Base-by-base conservation (phyloP, 2,888 invertebrate species). In the Calameuta idolon region DNA sequence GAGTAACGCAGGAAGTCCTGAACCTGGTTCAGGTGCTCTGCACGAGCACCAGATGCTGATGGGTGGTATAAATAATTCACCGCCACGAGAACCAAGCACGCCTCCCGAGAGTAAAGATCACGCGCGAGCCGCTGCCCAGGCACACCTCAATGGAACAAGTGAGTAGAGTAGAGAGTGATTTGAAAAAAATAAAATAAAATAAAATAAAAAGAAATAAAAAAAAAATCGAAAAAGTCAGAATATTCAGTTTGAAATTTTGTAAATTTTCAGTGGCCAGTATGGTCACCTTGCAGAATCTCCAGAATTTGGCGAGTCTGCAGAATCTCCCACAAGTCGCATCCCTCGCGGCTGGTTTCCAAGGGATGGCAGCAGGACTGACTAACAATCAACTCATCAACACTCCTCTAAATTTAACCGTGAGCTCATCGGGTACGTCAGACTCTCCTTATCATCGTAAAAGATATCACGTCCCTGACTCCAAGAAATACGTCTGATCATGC, bases 401-500 rank as follows among this genome's bases (percentile, higher is more conserved):
- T 79, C 97, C 97, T 55, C 93, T 97, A 86, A 97, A 97, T 92
- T 93, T 97, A 87, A 97, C 96, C 91, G 96, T 97, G 86, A 95
- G 95, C 88, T 92, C 93, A 73, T 91, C 93, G 81, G 92, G 93
- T 93, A 88, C 86, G 85, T 83, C 68, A 69, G 69, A 12, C 5
- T 34, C 71, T n/a, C 40, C 31, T 35, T 33, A 11, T 11, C 3
- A 31, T 15, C 15, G 33, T 69, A 5, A 69, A 69, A n/a, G 23
- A 69, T 4, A 31, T 11, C 12, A 40, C 68, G n/a, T 35, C n/a
- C n/a, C 33, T 2, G 31, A 40, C 15, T 68, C n/a, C n/a, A 12
- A 73, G 12, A 12, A 55, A 34, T 69, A 69, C 69, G 12, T 3
- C 71, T n/a, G 55, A 74, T 34, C 69, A 69, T 69, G 34, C 15